Base-by-base conservation (phyloP, 2,797 vertebrate genomes). In the Schizopygopsis malacanthus region DNA sequence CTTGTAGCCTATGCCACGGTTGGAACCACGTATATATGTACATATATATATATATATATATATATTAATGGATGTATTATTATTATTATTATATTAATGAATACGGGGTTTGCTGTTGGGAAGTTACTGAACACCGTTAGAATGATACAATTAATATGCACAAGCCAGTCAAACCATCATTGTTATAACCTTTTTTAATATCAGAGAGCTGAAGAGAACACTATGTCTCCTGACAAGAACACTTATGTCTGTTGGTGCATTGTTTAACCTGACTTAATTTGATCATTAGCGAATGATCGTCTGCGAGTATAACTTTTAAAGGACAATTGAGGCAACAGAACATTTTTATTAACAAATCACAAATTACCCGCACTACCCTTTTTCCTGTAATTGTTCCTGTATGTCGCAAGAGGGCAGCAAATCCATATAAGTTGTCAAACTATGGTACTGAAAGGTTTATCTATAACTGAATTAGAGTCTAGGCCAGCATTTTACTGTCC, bases 341-440 rank as follows among this genome's bases (percentile, higher is more conserved):
- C 20, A 8, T 22, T 76, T 73, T 13, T 76, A 76, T 39, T 22
- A 15, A 3, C 33, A n/a, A 78, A 52, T 39, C 75, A n/a, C 12
- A 39, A 39, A 39, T 77, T 1, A 72, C 33, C 33, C 12, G 63
- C 25, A 18, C 11, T 50, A 0, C 12, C 0, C 2, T 16, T 7
- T 7, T 13, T 33, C 6, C 4, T 76, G 61, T 65, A 43, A 73
- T 52, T 50, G 67, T 25, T 67, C 2, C 1, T 81, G 25, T 72
- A 5, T 20, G 47, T 89, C 94, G 91, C 90, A 89, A n/a, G 94
- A 88, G 91, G 92, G 93, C 92, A 95, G 93, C 92, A 93, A 89
- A 85, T 88, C 79, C 82, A 90, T 88, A 89, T 10, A 20, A 65
- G 39, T 61, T 50, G 3, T 2, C 18, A 75, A 47, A 47, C 16